phyloP scores from a whole-genome alignment of 2,797 vertebrate species.

The Galago senegalensis region DNA sequence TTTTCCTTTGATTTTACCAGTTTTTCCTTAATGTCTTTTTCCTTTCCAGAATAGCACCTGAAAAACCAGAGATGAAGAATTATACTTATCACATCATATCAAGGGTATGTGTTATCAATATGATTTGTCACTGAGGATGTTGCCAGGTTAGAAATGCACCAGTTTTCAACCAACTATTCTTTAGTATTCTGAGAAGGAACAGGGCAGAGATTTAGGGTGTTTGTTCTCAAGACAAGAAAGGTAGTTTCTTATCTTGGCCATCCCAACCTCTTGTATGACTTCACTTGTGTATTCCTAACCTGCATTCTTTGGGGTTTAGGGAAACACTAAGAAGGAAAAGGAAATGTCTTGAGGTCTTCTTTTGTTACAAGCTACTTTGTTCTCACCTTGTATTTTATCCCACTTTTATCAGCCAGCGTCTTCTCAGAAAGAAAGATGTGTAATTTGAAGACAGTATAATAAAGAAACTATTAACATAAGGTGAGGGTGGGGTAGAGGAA shows the following conservation, averaged over 20 bases:
- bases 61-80: not conserved
- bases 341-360: not conserved
- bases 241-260: not conserved
- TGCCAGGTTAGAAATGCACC: not conserved
- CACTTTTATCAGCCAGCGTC: not conserved
- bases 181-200: not conserved
- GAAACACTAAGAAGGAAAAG: not conserved
- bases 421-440: not conserved
- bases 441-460: not conserved
- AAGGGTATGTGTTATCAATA: not conserved
- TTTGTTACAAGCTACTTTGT: not conserved
- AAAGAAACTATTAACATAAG: not conserved
- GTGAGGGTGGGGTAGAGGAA: not conserved
- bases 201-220: not conserved
- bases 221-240: not conserved
- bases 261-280: not conserved
- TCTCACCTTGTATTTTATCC: not conserved
- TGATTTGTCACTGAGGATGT: not conserved
- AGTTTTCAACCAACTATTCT: not conserved
- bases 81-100: not conserved
- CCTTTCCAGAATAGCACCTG: not conserved
- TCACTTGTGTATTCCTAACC: not conserved
- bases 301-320: not conserved
- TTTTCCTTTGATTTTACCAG: slow-evolving; percentile 29
- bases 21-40: slow-evolving; percentile 29